Conservation (phyloP, 2,888 invertebrate genomes). For the Imbricaverruca yamaguchii region DNA sequence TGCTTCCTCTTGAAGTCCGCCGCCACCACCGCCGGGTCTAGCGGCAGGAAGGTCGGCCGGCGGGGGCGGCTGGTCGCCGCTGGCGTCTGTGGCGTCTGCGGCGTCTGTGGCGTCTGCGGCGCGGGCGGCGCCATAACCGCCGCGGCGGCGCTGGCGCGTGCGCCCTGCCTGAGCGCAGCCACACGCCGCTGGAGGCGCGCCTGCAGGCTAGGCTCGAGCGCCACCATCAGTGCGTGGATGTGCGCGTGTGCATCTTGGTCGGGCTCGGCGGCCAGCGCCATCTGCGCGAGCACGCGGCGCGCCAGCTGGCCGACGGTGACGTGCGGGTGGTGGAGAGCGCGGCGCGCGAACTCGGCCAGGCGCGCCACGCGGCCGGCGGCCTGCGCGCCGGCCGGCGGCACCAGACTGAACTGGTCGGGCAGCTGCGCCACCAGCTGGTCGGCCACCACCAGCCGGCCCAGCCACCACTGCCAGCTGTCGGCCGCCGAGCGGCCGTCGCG, state of each 20-base stretch:
- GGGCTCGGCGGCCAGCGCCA: conserved; percentile 39
- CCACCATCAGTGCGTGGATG: conserved; percentile 37
- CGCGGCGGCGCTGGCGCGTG: too few species aligned
- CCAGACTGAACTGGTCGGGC: conserved; percentile 40
- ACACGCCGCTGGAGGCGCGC: conserved; percentile 27
- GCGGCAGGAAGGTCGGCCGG: background rate
- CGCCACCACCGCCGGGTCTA: background rate
- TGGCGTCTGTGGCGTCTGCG: conserved; percentile 26
- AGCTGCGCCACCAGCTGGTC: conserved; percentile 43
- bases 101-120: conserved; percentile 25
- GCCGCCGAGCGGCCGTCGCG: conserved; percentile 34
- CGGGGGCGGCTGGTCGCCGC: background rate
- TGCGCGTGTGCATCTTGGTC: conserved; percentile 38
- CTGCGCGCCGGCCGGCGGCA: conserved; percentile 33
- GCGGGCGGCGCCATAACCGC: too few species aligned
- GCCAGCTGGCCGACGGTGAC: conserved; percentile 41
- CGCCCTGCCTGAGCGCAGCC: too few species aligned
- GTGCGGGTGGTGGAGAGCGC: conserved; percentile 40
- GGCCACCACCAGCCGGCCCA: conserved; percentile 43
- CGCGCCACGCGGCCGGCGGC: conserved; percentile 35
- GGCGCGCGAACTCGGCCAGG: conserved; percentile 40
- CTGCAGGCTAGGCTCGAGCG: conserved; percentile 34
- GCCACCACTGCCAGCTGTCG: conserved; percentile 43
- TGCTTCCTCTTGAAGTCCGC: background rate
- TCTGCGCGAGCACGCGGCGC: conserved; percentile 40